Base-by-base conservation (phyloP, 1,140 invertebrate genomes). In the Diabrotica virgifera region DNA sequence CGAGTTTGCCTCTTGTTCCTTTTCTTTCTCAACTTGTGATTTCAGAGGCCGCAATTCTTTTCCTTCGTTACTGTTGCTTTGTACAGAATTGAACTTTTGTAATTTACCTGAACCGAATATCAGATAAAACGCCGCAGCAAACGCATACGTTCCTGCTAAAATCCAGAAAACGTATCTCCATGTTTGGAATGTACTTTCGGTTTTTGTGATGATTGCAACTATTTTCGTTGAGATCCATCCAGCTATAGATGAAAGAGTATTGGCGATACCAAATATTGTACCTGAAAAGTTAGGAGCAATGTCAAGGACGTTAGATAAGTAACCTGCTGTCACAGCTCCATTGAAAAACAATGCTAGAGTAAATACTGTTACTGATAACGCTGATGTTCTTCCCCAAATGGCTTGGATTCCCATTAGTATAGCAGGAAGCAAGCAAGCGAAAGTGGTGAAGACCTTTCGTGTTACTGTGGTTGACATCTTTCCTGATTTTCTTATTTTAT, bases 231-330 rank as follows among this genome's bases (percentile, higher is more conserved):
- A 94, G 0, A 96, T 73, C 76, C 90, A 95, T 14, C 94, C 94
- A 13, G 94, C 93, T 53, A 95, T 81, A 0, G 93, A 95, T 0
- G 93, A 94, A 59, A 96, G 78, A 0, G 93, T 95, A 75, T 96
- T 96, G 6, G 93, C 91, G 75, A 96, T 85, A 8, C 94, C 94
- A 80, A 96, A 95, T 62, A 96, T 90, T 2, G 91, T 93, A 61
- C 93, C 93, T 58, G 93, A 92, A 79, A 92, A 95, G 72, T 93
- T 91, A 5, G 92, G 93, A 4, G 93, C 93, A 72, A 96, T 94
- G 73, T 96, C 93, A 51, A 95, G 80, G 24, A 91, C 91, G 75
- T 95, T 96, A 60, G 93, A 89, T 14, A 95, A 83, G 78, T 93
- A 95, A 5, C 93, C 93, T 38, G 90, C 91, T 0, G 92, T 94